Conservation (phyloP, 1,140 invertebrate species). For the Laupala kohalensis region DNA sequence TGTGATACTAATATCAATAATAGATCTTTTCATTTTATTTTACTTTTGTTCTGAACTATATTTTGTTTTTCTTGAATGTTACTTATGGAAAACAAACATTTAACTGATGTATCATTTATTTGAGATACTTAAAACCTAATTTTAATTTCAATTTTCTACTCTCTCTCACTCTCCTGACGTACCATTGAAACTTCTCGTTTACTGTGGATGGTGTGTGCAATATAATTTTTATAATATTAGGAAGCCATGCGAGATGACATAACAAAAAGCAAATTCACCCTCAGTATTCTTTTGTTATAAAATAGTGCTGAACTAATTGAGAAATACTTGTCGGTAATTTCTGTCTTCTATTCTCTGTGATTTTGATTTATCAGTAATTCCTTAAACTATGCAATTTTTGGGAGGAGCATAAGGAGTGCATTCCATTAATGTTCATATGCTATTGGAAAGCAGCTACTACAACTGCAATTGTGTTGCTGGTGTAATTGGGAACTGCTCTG, state of each 20-base stretch:
- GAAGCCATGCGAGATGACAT: background rate
- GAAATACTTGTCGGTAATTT: background rate
- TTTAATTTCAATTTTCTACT: too few relatives aligned
- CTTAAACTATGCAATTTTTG: background rate
- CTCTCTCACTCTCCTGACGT: background rate
- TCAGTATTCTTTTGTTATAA: background rate
- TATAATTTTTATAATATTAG: background rate
- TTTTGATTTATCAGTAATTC: background rate
- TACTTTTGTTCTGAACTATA: too few relatives aligned
- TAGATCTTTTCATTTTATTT: too few relatives aligned
- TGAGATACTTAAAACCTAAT: too few relatives aligned
- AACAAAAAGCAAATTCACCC: background rate
- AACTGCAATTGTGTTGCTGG: background rate
- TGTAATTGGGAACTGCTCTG: background rate
- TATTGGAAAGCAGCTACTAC: background rate
- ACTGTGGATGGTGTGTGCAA: background rate
- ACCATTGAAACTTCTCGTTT: background rate
- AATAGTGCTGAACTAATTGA: background rate
- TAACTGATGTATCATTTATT: too few relatives aligned
- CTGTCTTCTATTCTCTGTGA: background rate
- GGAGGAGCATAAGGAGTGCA: background rate
- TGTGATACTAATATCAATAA: too few relatives aligned
- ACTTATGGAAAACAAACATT: too few relatives aligned
- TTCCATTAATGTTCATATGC: background rate
- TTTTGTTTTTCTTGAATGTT: too few relatives aligned